Conservation (phyloP, 1,140 invertebrate species). For the Cherax quadricarinatus region DNA sequence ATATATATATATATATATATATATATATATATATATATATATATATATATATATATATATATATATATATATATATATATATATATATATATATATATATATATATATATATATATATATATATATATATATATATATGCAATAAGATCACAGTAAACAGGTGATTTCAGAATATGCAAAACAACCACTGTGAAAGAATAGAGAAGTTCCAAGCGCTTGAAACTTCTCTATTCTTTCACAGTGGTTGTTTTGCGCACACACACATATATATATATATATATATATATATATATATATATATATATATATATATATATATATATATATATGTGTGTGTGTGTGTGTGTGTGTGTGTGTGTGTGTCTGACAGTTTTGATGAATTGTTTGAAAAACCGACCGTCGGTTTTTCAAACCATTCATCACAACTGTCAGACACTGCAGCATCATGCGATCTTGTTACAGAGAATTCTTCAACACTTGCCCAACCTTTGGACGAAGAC, state of each 20-base stretch:
- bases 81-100: background rate
- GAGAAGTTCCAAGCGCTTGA: no score
- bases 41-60: background rate
- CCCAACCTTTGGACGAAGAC: no score
- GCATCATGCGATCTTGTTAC: no score
- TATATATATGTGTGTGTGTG: slow-evolving; percentile 21
- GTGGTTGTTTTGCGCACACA: no score
- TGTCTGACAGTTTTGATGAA: background rate
- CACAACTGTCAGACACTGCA: no score
- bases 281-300: slow-evolving; percentile 26
- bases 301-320: slow-evolving; percentile 13
- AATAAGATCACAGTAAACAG: no score
- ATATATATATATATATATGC: slow-evolving; percentile 21
- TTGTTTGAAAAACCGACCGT: background rate
- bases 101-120: background rate
- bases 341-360: slow-evolving; percentile 25
- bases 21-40: background rate
- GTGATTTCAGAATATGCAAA: no score
- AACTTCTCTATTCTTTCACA: no score
- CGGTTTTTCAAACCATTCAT: no score
- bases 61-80: background rate
- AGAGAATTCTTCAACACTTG: no score
- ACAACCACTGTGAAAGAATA: no score
- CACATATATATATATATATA: slow-evolving; percentile 8
- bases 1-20: slow-evolving; percentile 16